Evolutionary conservation across 2,888 invertebrate genomes (phyloP), one percentile per base, ranked within the genome.

Genomic region (Cryptocephalus primarius): DNA sequence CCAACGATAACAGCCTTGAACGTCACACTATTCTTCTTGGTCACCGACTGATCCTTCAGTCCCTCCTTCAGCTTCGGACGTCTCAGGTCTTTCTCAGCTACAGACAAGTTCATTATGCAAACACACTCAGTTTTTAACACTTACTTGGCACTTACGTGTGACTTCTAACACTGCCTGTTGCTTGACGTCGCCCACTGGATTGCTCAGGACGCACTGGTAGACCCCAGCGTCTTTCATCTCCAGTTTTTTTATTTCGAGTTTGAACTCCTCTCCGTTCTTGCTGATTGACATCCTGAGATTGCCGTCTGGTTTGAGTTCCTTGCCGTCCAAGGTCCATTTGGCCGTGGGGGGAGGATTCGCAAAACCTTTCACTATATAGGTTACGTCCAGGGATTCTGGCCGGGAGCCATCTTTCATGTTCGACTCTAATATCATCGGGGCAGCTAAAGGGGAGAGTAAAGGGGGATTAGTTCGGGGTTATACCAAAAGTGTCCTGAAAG

Each of bases 181-280:
- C 42, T 77, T 75, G 50, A 83, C 82, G 65, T 87, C 86, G 44
- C 94, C 95, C 42, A 88, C 76, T 60, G 85, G 82, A 67, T 94
- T 94, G 59, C 79, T 79, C 44, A 94, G 76, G 49, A 85, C 80
- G 48, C 89, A 87, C 56, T 85, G 83, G 73, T 91, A 94, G 48
- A 80, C 75, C 9, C 88, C 89, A n/a, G 81, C 83, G 65, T 93
- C 92, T 9, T 75, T 76, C 56, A 82, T 64, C 47, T 79, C 75
- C 1, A 86, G 75, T 45, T 80, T 80, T 42, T 77, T 78, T 36
- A 94, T 79, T 58, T 83, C 82, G 53, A 94, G 69, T 59, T 80
- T 82, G 64, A 83, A 87, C 41, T 78, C 72, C 51, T 87, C 83
- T 32, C 83, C 85, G 32, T 81, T 80, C 49, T 80, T 78, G 40